Conservation (phyloP, 2,888 invertebrate genomes). For the Acanthosepion esculentum region DNA sequence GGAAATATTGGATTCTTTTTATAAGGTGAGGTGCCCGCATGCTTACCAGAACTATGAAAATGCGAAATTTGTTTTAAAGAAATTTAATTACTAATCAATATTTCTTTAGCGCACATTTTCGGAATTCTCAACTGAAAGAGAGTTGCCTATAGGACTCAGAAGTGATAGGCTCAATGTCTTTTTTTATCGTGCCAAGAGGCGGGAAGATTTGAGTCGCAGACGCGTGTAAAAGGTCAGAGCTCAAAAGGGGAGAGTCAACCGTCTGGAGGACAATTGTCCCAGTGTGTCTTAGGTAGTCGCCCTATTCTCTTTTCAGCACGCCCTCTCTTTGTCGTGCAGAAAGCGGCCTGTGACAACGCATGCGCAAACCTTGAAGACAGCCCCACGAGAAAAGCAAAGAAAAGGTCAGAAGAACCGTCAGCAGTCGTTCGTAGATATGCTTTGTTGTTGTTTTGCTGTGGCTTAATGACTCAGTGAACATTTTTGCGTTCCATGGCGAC, state of each 20-base stretch:
- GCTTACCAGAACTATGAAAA: too few species aligned
- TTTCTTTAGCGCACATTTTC: too few species aligned
- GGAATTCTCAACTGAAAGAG: too few species aligned
- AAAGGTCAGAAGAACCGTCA: neutral
- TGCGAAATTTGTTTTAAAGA: too few species aligned
- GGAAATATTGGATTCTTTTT: too few species aligned
- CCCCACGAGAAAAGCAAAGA: neutral
- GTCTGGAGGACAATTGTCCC: neutral
- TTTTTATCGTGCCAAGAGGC: neutral
- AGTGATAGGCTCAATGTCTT: neutral
- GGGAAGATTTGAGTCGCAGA: neutral
- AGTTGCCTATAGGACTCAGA: too few species aligned
- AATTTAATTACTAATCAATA: too few species aligned
- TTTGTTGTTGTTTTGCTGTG: neutral
- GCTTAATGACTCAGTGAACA: neutral
- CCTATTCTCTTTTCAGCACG: neutral
- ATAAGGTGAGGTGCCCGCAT: too few species aligned
- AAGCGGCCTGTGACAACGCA: neutral
- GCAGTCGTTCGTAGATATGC: neutral
- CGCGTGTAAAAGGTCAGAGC: neutral
- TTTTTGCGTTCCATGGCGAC: neutral
- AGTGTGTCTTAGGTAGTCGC: neutral
- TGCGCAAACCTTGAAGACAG: neutral
- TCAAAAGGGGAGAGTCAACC: neutral
- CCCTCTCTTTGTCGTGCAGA: neutral